These are phyloP conservation scores for Mus spretus DNA, from an alignment of 2,797 vertebrate species.

Conservation along the genomic window DNA sequence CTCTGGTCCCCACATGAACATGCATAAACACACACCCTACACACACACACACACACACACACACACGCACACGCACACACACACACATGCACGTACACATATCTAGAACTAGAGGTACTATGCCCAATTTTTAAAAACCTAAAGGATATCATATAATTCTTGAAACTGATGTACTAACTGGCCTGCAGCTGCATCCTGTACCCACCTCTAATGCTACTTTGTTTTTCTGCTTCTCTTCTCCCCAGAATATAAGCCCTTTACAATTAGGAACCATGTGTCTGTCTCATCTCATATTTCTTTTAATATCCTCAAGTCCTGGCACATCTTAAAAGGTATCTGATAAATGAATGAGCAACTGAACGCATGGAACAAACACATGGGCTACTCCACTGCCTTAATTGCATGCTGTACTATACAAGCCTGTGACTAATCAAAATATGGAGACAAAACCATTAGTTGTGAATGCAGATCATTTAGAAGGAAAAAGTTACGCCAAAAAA, in stretches of 20 bases:
- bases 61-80: background rate
- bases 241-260: background rate
- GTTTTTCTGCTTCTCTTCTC: background rate
- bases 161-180: background rate
- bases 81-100: background rate
- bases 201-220: background rate
- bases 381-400: background rate
- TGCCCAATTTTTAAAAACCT: background rate
- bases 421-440: conserved; percentile 7
- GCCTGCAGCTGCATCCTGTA: accelerated
- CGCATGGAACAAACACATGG: background rate
- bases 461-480: conserved; percentile 6
- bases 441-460: conserved; percentile 15
- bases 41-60: background rate
- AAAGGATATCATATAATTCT: background rate
- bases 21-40: background rate
- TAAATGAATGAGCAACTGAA: background rate
- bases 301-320: background rate
- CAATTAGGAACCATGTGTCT: background rate
- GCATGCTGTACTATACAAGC: background rate
- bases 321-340: background rate
- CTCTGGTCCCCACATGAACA: background rate
- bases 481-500: conserved; percentile 6
- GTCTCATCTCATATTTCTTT: background rate
- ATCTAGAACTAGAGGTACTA: background rate